phyloP scores from a whole-genome alignment of 1,140 invertebrate genomes.

The Panagrolaimus sp. region DNA sequence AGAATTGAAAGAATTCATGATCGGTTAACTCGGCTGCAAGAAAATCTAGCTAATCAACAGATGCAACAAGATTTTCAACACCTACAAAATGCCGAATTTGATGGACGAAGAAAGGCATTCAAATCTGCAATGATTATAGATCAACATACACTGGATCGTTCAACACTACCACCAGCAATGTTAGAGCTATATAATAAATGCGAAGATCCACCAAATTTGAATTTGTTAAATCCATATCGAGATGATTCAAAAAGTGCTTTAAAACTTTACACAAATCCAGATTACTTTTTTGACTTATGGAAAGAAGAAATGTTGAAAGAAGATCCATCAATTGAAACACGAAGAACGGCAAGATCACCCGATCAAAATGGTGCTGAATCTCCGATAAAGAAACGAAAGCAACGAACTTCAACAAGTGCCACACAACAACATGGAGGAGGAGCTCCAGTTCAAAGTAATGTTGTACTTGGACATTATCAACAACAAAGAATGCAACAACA shows the following conservation, averaged over 20 bases:
- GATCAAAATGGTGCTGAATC: neutral
- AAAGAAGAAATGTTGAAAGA: conserved; percentile 69
- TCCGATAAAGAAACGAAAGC: neutral
- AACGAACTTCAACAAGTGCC: neutral
- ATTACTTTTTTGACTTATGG: conserved; percentile 98
- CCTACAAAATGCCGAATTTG: no score
- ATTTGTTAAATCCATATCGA: conserved; percentile 86
- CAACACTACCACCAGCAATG: conserved; percentile 90
- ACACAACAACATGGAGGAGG: neutral
- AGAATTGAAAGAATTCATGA: conserved; percentile 79
- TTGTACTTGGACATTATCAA: neutral
- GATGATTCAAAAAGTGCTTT: conserved; percentile 91
- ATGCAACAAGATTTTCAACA: no score
- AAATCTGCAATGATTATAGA: conserved; percentile 83
- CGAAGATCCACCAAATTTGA: conserved; percentile 84
- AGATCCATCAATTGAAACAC: neutral
- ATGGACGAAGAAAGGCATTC: conserved; percentile 66
- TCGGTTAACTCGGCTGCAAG: conserved; percentile 80
- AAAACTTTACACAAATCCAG: conserved; percentile 96
- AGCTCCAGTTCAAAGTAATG: neutral
- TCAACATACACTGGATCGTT: conserved; percentile 86
- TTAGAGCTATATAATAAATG: conserved; percentile 79
- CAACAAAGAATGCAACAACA: neutral
- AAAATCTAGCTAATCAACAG: conserved; percentile 90
- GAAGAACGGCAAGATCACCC: neutral